Evolutionary conservation across 2,797 vertebrate genomes (phyloP), one percentile per base, ranked within the genome.

Genomic region (Anguilla megastoma): DNA sequence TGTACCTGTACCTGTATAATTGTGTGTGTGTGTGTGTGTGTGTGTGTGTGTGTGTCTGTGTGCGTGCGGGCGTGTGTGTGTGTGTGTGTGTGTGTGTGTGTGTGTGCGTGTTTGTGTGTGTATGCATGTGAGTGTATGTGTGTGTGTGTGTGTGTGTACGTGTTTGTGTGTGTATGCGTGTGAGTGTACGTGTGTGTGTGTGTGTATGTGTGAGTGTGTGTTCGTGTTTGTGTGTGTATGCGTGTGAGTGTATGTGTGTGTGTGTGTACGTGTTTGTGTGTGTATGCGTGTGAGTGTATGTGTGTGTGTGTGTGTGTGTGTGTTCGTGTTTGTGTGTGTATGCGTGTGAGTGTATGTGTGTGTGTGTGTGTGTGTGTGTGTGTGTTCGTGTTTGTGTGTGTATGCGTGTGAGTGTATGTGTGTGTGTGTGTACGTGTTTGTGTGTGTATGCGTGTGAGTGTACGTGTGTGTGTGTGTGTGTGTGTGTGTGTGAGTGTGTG

Each of bases 61-160:
- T 14, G 69, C 33, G 27, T 33, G 69, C 33, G 69, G 14, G 27
- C 33, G 69, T 33, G n/a, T 33, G 27, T 9, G 27, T 14, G 2
- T 33, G 24, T 12, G n/a, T 33, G 69, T 33, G 69, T 84, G 86
- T 63, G 52, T 88, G 84, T 88, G 74, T 7, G 18, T 36, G 27
- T 74, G 69, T 74, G 27, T 74, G 3, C 12, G 27, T 74, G 69
- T 74, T 27, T 33, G 69, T 14, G 69, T 74, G 69, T 74, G 9
- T 74, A 27, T 33, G 69, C 33, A 9, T 33, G 27, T 74, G 69
- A 33, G 69, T 74, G 69, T 33, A 27, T 9, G 27, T 9, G 27
- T 33, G 2, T 33, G 24, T 2, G 69, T 10, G 69, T 33, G 69
- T 33, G n/a, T 71, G n/a, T 27, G 69, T 30, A 27, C 7, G 27